Conservation (phyloP, 2,888 invertebrate genomes). For the Brenthis daphne region DNA sequence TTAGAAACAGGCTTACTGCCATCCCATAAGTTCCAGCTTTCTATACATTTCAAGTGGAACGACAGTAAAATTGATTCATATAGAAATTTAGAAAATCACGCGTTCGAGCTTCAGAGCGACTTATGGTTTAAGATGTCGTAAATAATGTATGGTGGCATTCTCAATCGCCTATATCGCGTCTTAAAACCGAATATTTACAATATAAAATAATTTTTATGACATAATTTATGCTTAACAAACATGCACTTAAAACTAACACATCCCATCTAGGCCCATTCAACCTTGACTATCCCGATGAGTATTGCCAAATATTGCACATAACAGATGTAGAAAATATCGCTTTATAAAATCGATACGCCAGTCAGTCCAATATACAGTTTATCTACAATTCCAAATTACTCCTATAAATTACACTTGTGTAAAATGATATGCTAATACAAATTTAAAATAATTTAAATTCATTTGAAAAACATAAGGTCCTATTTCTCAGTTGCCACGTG, state of each 20-base stretch:
- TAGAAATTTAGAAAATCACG: background rate
- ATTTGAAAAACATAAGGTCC: slow-evolving; percentile 13
- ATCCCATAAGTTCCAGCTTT: background rate
- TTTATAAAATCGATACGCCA: slow-evolving; percentile 40
- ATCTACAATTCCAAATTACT: slow-evolving; percentile 42
- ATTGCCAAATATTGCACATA: slow-evolving; percentile 80
- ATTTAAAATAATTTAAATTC: slow-evolving; percentile 32
- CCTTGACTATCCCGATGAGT: slow-evolving; percentile 72
- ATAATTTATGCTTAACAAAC: slow-evolving; percentile 51
- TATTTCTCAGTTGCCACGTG: background rate
- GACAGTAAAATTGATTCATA: background rate
- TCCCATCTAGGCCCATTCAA: slow-evolving; percentile 52
- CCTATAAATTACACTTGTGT: slow-evolving; percentile 39
- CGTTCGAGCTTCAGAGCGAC: slow-evolving; percentile 18
- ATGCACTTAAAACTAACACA: slow-evolving; percentile 65
- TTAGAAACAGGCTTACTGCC: background rate
- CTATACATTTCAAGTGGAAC: background rate
- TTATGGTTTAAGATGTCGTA: slow-evolving; percentile 18
- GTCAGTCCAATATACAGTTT: slow-evolving; percentile 44
- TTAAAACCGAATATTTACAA: slow-evolving; percentile 50
- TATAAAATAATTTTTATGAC: slow-evolving; percentile 45
- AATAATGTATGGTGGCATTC: slow-evolving; percentile 17
- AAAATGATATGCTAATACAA: slow-evolving; percentile 46
- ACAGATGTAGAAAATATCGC: slow-evolving; percentile 43
- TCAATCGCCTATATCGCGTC: slow-evolving; percentile 23